A percentile compares a stretch with the other conserved stretches of the same genome.
phyloP scores from a whole-genome alignment of 2,797 vertebrate species.

The Kryptolebias ocellatus region DNA sequence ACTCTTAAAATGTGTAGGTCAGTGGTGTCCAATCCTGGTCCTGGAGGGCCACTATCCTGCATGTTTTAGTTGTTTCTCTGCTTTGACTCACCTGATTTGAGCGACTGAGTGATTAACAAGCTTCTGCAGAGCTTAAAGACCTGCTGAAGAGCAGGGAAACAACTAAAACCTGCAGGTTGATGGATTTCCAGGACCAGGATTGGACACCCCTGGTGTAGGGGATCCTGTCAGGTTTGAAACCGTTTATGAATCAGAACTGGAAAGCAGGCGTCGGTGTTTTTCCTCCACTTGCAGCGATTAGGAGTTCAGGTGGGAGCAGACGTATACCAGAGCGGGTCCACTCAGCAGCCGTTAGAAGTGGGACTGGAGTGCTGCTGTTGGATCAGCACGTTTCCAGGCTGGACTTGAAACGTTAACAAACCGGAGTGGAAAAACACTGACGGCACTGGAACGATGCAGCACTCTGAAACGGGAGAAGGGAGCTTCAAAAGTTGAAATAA shows the following conservation, averaged over 20 bases:
- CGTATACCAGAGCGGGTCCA: conserved; percentile 10
- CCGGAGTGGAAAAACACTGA: conserved; percentile 47
- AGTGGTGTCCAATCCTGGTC: too few relatives aligned
- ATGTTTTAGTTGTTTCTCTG: too few relatives aligned
- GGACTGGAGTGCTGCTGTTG: conserved; percentile 49
- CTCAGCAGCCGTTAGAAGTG: conserved; percentile 26
- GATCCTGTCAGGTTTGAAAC: too few relatives aligned
- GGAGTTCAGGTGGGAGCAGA: conserved; percentile 6
- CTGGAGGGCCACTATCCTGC: too few relatives aligned
- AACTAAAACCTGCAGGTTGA: too few relatives aligned
- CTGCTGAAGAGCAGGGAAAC: too few relatives aligned
- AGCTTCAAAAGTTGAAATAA: background rate
- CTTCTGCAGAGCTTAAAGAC: too few relatives aligned
- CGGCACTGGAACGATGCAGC: conserved; percentile 33
- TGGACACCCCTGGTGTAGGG: too few relatives aligned
- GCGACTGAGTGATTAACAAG: too few relatives aligned
- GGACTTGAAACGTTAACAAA: conserved; percentile 33
- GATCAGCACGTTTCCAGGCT: conserved; percentile 63
- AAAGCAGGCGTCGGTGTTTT: background rate
- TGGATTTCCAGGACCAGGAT: too few relatives aligned
- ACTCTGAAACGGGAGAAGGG: conserved; percentile 4
- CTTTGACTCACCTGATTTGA: too few relatives aligned
- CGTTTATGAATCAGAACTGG: background rate
- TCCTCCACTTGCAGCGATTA: conserved; percentile 4
- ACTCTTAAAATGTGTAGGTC: too few relatives aligned